Evolutionary conservation across 1,140 invertebrate genomes (phyloP), one percentile per base, ranked within the genome.

Genomic region (Pseudomyrmex sp.): DNA sequence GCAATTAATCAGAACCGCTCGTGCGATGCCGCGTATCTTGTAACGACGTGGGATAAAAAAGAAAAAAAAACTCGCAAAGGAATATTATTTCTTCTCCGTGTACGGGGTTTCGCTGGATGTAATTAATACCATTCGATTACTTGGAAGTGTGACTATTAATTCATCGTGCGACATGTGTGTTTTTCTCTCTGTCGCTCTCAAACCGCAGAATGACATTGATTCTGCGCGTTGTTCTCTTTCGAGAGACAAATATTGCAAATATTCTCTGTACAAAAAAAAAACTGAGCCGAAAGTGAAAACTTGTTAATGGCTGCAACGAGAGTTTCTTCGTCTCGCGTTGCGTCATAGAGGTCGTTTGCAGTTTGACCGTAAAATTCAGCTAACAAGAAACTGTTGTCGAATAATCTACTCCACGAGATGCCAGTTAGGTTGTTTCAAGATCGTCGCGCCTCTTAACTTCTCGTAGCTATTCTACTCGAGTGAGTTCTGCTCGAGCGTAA

Each of bases 301-400:
- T 80, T 44, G 20, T 48, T 70, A 86, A 72, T 68, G 61, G 75
- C 63, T 59, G 61, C 73, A 35, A 73, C 59, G 61, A 80, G 61
- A 80, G 59, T 77, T 69, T 73, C 68, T 50, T 77, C 61, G 8
- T 13, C 65, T 15, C 9, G 18, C 10, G 52, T 54, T 59, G 48
- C 46, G 23, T 82, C 46, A 23, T 20, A 63, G 35, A 35, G 23
- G 1, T 20, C 59, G 62, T 70, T 76, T 69, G 74, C 82, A n/a
- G 82, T 82, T 73, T 18, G 74, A 83, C 69, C 73, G 74, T 90
- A 65, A 76, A 85, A 89, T 85, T 65, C n/a, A 15, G 63, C 72
- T 91, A 86, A 91, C 89, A 75, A 90, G 88, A 88, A 88, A 88
- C 75, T 80, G 85, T 90, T 90, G 83, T 76, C 89, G 76, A 89